These are phyloP conservation scores for Phodopus roborovskii DNA, from an alignment of 2,113 vertebrate species.

Conservation along the genomic window DNA sequence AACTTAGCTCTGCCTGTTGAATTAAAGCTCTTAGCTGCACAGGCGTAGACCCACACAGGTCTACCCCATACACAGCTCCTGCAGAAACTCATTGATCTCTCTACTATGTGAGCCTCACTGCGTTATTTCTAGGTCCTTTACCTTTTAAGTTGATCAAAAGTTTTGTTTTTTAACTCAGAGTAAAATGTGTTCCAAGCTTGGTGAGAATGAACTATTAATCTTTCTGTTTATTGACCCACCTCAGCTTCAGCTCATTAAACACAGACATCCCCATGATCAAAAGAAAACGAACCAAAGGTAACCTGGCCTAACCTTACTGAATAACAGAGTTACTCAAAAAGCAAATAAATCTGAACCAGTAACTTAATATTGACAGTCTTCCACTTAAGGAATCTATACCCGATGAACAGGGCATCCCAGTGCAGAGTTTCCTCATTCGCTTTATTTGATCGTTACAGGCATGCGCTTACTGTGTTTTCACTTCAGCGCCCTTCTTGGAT, in stretches of 20 bases:
- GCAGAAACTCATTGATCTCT: slow-evolving; percentile 15
- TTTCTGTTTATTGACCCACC: slow-evolving; percentile 79
- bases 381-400: slow-evolving; percentile 45
- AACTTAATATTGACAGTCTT: slow-evolving; percentile 66
- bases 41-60: background rate
- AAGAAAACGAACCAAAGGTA: slow-evolving; percentile 77
- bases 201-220: slow-evolving; percentile 75
- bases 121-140: slow-evolving; percentile 65
- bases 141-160: slow-evolving; percentile 67
- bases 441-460: slow-evolving; percentile 41
- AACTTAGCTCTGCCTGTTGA: slow-evolving; percentile 29
- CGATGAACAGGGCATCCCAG: slow-evolving; percentile 38
- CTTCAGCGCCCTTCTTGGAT: background rate
- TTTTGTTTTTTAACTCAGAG: slow-evolving; percentile 19
- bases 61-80: background rate
- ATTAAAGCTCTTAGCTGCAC: background rate
- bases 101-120: background rate
- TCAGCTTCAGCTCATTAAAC: slow-evolving; percentile 83
- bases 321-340: slow-evolving; percentile 70
- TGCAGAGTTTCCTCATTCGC: slow-evolving; percentile 34
- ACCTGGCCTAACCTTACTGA: slow-evolving; percentile 60
- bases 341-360: slow-evolving; percentile 70
- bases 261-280: slow-evolving; percentile 75
- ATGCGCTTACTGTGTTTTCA: background rate
- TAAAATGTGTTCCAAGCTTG: slow-evolving; percentile 43